Evolutionary conservation across 2,888 invertebrate genomes (phyloP).

Genomic region (Ferdinandea cuprea): DNA sequence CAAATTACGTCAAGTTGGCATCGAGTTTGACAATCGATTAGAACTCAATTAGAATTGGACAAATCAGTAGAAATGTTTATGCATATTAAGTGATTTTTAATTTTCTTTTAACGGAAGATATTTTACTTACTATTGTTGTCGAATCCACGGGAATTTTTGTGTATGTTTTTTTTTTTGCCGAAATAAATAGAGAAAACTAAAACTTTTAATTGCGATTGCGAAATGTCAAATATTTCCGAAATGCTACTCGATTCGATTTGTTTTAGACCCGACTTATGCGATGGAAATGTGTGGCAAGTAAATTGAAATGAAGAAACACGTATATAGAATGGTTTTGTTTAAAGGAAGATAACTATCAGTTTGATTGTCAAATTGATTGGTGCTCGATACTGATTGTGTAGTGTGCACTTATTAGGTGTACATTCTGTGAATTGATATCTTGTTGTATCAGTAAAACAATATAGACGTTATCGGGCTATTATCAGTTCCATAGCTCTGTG

Average conservation of each 20-base stretch:
- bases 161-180: neutral
- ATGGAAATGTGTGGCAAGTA: slow-evolving; percentile 28
- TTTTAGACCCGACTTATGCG: slow-evolving; percentile 51
- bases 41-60: neutral
- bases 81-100: slow-evolving; percentile 35
- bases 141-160: slow-evolving; percentile 43
- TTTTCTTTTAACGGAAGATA: slow-evolving; percentile 1
- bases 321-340: slow-evolving; percentile 14
- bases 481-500: slow-evolving; percentile 10
- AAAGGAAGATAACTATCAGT: slow-evolving; percentile 37
- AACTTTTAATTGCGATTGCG: slow-evolving; percentile 25
- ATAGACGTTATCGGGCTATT: slow-evolving; percentile 22
- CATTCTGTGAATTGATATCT: slow-evolving; percentile 21
- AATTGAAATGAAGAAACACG: slow-evolving; percentile 22
- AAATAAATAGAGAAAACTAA: slow-evolving; percentile 3
- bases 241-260: slow-evolving; percentile 47
- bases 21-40: slow-evolving; percentile 7
- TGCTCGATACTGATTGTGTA: slow-evolving; percentile 17
- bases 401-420: slow-evolving; percentile 33
- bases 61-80: neutral
- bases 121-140: slow-evolving; percentile 54
- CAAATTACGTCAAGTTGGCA: slow-evolving; percentile 10
- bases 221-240: slow-evolving; percentile 26
- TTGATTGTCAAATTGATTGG: slow-evolving; percentile 53
- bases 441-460: slow-evolving; percentile 33